A percentile compares a stretch with the other conserved stretches of the same genome.
Evolutionary conservation across 1,140 invertebrate genomes (phyloP).

Genomic region (Schlechtendalia chinensis): DNA sequence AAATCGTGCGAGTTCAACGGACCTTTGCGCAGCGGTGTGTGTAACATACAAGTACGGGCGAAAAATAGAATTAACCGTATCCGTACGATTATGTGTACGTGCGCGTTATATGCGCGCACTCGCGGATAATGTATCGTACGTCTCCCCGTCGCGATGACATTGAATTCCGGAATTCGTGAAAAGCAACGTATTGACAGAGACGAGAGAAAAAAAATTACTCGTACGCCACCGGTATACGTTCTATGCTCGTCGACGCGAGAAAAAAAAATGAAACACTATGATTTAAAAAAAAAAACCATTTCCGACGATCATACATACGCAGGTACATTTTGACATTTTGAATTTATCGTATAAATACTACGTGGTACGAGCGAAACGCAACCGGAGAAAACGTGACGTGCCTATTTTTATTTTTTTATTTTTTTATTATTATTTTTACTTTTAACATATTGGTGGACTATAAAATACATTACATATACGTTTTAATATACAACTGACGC

Average conservation of each 20-base stretch:
- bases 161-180: not conserved
- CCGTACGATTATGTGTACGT: too few species aligned
- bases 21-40: not conserved
- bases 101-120: too few species aligned
- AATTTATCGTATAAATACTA: slow-evolving; percentile 1
- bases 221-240: too few species aligned
- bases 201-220: not conserved
- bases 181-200: not conserved
- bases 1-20: slow-evolving; percentile 39
- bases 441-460: not conserved
- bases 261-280: slow-evolving; percentile 2
- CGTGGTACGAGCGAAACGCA: slow-evolving; percentile 15
- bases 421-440: too few species aligned
- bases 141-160: not conserved
- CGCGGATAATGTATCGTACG: not conserved
- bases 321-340: slow-evolving; percentile 23
- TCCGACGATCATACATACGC: not conserved
- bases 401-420: not conserved
- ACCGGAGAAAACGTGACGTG: slow-evolving; percentile 20
- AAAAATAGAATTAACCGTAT: not conserved
- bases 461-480: not conserved
- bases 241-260: not conserved
- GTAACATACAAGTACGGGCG: not conserved
- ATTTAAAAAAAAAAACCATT: not conserved
- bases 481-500: not conserved